Evolutionary conservation across 2,113 vertebrate species (phyloP).

Genomic region (Clinocottus analis): DNA sequence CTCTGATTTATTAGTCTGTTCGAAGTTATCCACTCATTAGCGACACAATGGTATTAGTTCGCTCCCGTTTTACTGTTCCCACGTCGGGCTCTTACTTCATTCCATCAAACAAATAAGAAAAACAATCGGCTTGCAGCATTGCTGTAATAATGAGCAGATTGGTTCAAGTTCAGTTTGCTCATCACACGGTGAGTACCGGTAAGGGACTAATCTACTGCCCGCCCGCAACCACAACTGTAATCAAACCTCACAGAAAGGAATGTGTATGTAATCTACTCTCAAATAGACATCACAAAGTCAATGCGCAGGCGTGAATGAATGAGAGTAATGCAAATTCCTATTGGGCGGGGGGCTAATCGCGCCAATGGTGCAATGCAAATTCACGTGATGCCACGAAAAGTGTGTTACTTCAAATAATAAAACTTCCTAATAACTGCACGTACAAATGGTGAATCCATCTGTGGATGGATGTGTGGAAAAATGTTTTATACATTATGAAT

Average conservation of each 20-base stretch:
- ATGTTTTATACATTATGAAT: too few relatives aligned
- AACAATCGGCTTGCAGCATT: background rate
- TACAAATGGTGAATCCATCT: too few relatives aligned
- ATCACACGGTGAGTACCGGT: background rate
- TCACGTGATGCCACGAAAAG: too few relatives aligned
- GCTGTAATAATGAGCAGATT: background rate
- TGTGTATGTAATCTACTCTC: too few relatives aligned
- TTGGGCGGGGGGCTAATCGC: too few relatives aligned
- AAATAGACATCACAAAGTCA: too few relatives aligned
- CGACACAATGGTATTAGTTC: background rate
- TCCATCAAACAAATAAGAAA: conserved; percentile 2
- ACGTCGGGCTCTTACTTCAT: background rate
- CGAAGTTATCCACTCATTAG: conserved; percentile 46
- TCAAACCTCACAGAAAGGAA: background rate
- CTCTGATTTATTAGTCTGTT: conserved; percentile 33
- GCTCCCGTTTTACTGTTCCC: background rate
- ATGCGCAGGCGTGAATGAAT: too few relatives aligned
- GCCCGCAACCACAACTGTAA: background rate
- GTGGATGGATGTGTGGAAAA: too few relatives aligned
- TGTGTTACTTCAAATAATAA: too few relatives aligned
- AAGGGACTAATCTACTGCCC: background rate
- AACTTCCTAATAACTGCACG: too few relatives aligned
- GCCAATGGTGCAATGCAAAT: too few relatives aligned
- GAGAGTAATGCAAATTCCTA: too few relatives aligned
- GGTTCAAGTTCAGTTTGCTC: background rate